phyloP scores from a whole-genome alignment of 2,888 invertebrate species.

The Aporophyla lueneburgensis region DNA sequence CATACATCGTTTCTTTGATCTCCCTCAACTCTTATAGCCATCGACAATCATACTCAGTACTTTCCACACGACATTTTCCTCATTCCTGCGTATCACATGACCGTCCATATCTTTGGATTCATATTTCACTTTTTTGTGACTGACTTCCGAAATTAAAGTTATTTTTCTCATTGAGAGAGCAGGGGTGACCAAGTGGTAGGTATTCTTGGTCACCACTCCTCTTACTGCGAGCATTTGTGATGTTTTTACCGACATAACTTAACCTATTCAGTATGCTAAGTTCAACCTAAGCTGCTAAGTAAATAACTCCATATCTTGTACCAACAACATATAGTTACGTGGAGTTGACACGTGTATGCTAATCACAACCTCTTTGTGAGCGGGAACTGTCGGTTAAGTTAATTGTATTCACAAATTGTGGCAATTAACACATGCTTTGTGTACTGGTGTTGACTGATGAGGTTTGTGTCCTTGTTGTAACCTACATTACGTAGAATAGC shows the following conservation, averaged over 20 bases:
- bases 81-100: too few relatives aligned
- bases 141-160: too few relatives aligned
- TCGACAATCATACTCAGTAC: too few relatives aligned
- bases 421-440: conserved; percentile 12
- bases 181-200: too few relatives aligned
- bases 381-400: conserved; percentile 9
- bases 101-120: too few relatives aligned
- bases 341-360: conserved; percentile 38
- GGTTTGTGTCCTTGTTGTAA: not conserved
- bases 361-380: conserved; percentile 27
- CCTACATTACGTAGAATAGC: not conserved
- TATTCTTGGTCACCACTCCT: too few relatives aligned
- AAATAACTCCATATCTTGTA: conserved; percentile 26
- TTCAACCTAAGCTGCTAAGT: conserved; percentile 8
- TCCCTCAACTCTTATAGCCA: too few relatives aligned
- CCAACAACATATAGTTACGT: not conserved
- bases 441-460: not conserved
- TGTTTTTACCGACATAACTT: not conserved
- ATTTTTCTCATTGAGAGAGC: too few relatives aligned
- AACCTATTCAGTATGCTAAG: conserved; percentile 23
- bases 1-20: too few relatives aligned
- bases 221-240: not conserved
- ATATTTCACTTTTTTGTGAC: too few relatives aligned
- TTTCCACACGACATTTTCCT: too few relatives aligned
- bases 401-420: conserved; percentile 17